These are phyloP conservation scores for Tamandua tetradactyla DNA, from an alignment of 2,797 vertebrate genomes.

Conservation along the genomic window DNA sequence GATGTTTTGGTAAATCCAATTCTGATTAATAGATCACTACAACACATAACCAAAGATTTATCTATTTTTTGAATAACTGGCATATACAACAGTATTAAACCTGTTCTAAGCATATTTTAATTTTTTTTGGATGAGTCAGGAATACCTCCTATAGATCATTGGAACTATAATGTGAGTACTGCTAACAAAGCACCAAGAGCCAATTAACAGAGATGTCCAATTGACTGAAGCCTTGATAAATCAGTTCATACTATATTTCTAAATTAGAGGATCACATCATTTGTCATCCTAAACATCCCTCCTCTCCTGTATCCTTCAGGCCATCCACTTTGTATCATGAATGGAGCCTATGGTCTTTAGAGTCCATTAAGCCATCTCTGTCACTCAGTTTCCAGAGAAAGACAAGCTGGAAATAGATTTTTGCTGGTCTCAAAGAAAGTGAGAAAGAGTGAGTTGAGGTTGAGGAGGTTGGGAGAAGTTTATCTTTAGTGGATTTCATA, in stretches of 20 bases:
- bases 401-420: background rate
- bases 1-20: background rate
- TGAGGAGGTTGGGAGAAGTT: background rate
- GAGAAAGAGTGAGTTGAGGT: background rate
- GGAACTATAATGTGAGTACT: background rate
- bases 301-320: background rate
- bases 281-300: background rate
- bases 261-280: background rate
- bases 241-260: background rate
- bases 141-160: background rate
- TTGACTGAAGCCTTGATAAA: background rate
- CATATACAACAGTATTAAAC: background rate
- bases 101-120: constrained; percentile 20
- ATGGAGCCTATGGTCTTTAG: background rate
- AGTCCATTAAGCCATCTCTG: background rate
- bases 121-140: constrained; percentile 13
- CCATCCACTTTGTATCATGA: background rate
- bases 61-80: constrained; percentile 2
- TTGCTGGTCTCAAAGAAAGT: background rate
- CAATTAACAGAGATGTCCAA: background rate
- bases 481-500: background rate
- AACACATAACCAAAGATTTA: background rate
- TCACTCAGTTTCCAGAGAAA: background rate
- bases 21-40: background rate
- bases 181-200: background rate